Conservation (phyloP, 1,140 invertebrate species). For the Spodoptera litura region DNA sequence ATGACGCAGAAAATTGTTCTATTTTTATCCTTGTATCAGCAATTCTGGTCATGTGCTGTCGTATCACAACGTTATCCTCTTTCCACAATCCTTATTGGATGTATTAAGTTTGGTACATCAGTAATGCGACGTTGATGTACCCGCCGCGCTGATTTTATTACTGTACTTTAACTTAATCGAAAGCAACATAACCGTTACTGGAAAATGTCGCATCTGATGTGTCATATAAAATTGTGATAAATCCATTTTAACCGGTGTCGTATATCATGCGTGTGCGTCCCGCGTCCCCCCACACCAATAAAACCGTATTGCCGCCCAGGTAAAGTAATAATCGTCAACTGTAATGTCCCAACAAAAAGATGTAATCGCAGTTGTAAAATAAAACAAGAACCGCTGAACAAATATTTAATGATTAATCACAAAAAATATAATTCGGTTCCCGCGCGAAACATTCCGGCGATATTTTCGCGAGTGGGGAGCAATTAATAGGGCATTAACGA, state of each 20-base stretch:
- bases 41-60: too few relatives aligned
- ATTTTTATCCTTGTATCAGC: too few relatives aligned
- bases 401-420: constrained; percentile 41
- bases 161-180: too few relatives aligned
- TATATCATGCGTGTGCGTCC: background rate
- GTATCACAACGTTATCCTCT: too few relatives aligned
- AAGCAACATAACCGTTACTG: background rate
- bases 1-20: too few relatives aligned
- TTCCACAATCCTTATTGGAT: too few relatives aligned
- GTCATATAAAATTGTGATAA: constrained; percentile 1
- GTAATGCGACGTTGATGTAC: too few relatives aligned
- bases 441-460: constrained; percentile 26
- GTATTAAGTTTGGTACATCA: too few relatives aligned
- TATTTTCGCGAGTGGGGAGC: constrained; percentile 38
- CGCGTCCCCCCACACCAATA: background rate
- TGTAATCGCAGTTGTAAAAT: constrained; percentile 12
- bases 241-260: background rate
- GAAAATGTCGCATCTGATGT: background rate
- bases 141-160: too few relatives aligned
- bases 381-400: constrained; percentile 11
- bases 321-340: background rate
- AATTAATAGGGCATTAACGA: constrained; percentile 49
- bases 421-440: constrained; percentile 30
- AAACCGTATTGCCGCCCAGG: background rate
- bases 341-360: background rate